A percentile compares a stretch with the other conserved stretches of the same genome.
Evolutionary conservation across 2,797 vertebrate genomes (phyloP).

Genomic region (Diglossa cyanea): DNA sequence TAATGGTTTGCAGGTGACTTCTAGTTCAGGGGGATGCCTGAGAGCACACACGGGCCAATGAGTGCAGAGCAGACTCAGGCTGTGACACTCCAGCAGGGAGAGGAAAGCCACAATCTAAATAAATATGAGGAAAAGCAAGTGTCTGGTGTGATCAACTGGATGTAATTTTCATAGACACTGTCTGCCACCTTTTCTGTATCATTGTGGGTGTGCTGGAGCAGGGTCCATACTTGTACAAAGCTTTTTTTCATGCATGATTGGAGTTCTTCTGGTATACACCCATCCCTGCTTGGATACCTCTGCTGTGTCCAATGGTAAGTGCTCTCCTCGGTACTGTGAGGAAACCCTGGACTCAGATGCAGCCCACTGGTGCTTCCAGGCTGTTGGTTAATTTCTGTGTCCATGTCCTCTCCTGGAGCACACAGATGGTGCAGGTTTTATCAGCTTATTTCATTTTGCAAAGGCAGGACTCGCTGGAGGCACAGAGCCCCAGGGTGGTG

Average conservation of each 20-base stretch:
- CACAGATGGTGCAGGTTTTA: neutral
- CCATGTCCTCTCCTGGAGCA: neutral
- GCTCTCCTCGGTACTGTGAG: neutral
- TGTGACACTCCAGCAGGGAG: neutral
- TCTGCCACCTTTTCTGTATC: neutral
- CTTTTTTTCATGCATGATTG: neutral
- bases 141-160: neutral
- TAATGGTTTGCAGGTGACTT: neutral
- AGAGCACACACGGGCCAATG: fast-evolving
- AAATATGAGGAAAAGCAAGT: neutral
- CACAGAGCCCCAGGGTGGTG: neutral
- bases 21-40: neutral
- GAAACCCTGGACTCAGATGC: neutral
- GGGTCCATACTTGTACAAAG: neutral
- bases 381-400: neutral
- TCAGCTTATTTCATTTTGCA: neutral
- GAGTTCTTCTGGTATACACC: neutral
- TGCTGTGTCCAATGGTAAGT: neutral
- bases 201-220: neutral
- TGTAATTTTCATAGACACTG: neutral
- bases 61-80: neutral
- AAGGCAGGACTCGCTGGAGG: neutral
- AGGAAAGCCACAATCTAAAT: neutral
- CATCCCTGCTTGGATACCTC: neutral
- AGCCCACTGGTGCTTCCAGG: neutral